These are phyloP conservation scores for Aphelenchoides fujianensis DNA, from an alignment of 1,140 invertebrate genomes.

Conservation along the genomic window DNA sequence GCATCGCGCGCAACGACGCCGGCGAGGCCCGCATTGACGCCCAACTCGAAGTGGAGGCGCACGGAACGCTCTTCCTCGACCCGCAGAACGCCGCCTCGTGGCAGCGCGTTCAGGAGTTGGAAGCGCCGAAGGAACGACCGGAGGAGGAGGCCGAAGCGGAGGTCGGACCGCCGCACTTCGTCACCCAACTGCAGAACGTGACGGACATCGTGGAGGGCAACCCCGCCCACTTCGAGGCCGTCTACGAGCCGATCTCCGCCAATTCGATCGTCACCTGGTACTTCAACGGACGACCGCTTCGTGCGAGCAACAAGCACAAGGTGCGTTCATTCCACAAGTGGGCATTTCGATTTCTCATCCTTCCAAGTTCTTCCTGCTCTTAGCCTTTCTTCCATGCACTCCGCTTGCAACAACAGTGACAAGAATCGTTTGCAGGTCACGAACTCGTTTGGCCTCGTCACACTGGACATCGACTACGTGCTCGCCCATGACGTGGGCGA, in stretches of 20 bases:
- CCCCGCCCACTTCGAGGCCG: slow-evolving; percentile 70
- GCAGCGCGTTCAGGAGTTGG: slow-evolving; percentile 81
- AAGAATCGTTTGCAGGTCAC: too few relatives aligned
- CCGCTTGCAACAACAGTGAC: too few relatives aligned
- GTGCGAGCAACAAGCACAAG: too few relatives aligned
- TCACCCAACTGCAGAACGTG: slow-evolving; percentile 45
- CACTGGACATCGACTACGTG: slow-evolving; percentile 68
- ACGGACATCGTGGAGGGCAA: slow-evolving; percentile 80
- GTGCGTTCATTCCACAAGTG: too few relatives aligned
- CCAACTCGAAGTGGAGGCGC: slow-evolving; percentile 48
- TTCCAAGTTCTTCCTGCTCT: too few relatives aligned
- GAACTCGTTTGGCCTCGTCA: too few relatives aligned
- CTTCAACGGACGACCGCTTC: slow-evolving; percentile 56
- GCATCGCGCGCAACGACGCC: slow-evolving; percentile 49
- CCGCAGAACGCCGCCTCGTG: slow-evolving; percentile 66
- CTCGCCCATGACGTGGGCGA: slow-evolving; percentile 84
- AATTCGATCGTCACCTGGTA: slow-evolving; percentile 89
- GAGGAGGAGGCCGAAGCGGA: slow-evolving; percentile 68
- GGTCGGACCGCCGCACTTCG: slow-evolving; percentile 56
- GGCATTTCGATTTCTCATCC: slow-evolving; percentile 20
- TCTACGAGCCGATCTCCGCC: slow-evolving; percentile 70
- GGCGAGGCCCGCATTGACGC: slow-evolving; percentile 49
- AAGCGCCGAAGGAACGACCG: slow-evolving; percentile 75
- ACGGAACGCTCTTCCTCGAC: not conserved
- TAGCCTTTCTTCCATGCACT: too few relatives aligned